These are phyloP conservation scores for Cervus canadensis DNA, from an alignment of 2,113 vertebrate genomes.

Conservation along the genomic window DNA sequence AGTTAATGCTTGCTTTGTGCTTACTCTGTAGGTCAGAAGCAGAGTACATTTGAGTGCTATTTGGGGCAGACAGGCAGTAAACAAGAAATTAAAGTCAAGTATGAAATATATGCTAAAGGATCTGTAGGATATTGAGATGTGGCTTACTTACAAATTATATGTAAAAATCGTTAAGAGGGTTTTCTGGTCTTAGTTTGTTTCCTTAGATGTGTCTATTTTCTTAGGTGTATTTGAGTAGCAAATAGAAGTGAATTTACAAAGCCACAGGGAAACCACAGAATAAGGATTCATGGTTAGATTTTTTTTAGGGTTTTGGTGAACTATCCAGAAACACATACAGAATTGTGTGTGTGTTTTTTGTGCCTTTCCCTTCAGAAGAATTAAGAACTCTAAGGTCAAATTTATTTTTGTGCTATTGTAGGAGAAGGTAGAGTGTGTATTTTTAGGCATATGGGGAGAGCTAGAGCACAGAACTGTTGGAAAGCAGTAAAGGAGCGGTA, in stretches of 20 bases:
- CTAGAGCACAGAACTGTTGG: neutral
- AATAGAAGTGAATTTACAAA: slow-evolving; percentile 1
- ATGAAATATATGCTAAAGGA: neutral
- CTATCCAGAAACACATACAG: neutral
- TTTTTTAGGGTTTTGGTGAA: neutral
- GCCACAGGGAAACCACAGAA: neutral
- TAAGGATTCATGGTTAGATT: neutral
- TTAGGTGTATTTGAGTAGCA: neutral
- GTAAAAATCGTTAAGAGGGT: neutral
- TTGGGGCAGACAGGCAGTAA: neutral
- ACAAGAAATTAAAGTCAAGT: neutral
- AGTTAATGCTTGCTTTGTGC: neutral
- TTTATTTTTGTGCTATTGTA: neutral
- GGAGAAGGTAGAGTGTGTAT: neutral
- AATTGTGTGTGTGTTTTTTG: neutral
- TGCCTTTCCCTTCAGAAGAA: slow-evolving; percentile 9
- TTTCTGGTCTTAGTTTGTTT: neutral
- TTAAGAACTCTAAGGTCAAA: neutral
- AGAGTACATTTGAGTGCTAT: neutral
- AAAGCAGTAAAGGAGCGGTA: neutral
- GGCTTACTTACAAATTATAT: neutral
- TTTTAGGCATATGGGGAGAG: neutral
- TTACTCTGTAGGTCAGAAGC: neutral
- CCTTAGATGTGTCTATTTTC: neutral
- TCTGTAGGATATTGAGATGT: neutral